Conservation (phyloP, 2,888 invertebrate genomes). For the Disparrhopalites patrizii region DNA sequence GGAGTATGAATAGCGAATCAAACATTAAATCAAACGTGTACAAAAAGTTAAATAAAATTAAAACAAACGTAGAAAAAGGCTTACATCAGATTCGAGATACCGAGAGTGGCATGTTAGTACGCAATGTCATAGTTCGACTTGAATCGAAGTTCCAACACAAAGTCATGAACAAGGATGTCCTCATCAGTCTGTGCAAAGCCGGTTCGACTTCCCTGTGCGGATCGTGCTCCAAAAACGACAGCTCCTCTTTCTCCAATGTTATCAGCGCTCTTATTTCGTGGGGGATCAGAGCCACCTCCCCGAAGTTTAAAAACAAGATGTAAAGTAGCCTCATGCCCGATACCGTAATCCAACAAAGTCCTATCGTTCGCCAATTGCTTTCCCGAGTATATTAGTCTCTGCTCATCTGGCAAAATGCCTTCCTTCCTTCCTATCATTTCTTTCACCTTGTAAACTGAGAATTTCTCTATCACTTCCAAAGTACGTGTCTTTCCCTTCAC, state of each 20-base stretch:
- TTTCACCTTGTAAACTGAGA: not conserved
- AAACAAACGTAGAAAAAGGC: too few species aligned
- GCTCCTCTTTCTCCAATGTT: not conserved
- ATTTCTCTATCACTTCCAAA: not conserved
- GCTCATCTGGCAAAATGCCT: not conserved
- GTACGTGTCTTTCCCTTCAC: not conserved
- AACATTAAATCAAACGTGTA: too few species aligned
- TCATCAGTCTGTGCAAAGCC: not conserved
- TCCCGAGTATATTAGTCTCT: not conserved
- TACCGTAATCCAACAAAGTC: not conserved
- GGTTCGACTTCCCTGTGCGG: not conserved
- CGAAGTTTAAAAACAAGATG: not conserved
- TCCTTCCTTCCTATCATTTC: not conserved
- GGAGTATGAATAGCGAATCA: too few species aligned
- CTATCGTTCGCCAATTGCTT: not conserved
- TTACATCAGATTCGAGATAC: too few species aligned
- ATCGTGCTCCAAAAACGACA: not conserved
- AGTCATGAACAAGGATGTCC: not conserved
- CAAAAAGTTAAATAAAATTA: too few species aligned
- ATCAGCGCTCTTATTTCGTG: not conserved
- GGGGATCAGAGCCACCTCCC: not conserved
- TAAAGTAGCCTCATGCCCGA: not conserved
- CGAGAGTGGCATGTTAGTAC: not conserved
- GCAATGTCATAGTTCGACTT: not conserved
- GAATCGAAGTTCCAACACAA: not conserved